Base-by-base conservation (phyloP, 2,888 invertebrate genomes). In the Epinotia demarniana region DNA sequence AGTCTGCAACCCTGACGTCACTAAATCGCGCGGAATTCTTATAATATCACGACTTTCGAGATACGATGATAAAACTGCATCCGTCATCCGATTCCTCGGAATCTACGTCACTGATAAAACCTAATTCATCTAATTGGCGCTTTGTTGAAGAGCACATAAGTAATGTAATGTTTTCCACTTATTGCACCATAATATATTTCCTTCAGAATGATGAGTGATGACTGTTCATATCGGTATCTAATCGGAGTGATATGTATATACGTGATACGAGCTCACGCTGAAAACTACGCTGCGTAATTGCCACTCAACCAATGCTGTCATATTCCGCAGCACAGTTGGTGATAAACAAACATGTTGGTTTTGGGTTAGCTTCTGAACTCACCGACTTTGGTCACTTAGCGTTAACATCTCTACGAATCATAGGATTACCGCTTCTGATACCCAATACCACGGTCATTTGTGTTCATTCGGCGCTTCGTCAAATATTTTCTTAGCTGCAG, bases 361-460 rank as follows among this genome's bases (percentile, higher is more conserved):
- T 71, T 75, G 66, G 12, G 39, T 72, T 57, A 46, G 66, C 75
- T 75, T 75, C 72, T 75, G 72, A 61, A 23, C 71, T 43, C 49
- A 53, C 60, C 53, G 61, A 27, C 43, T 60, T 19, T 19, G 64
- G 61, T 71, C 71, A 55, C 66, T 72, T 61, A 72, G 67, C 75
- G 71, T 67, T 72, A 72, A 75, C 72, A 75, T 72, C 75, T 64
- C 49, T 75, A 58, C 66, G 75, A 72, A 67, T 72, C 67, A 72
- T 55, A 72, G 72, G 75, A 75, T 75, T 75, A 75, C 61, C 74
- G 73, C 66, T 72, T 76, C 78, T 74, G 86, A 87, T 86, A 86
- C 87, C 86, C 89, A 92, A 93, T 93, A 89, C 90, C 82, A 90
- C 90, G 93, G 89, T 92, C 91, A 92, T 91, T 94, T 93, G 92